Conservation (phyloP, 2,113 vertebrate genomes). For the Speoplatyrhinus poulsoni region DNA sequence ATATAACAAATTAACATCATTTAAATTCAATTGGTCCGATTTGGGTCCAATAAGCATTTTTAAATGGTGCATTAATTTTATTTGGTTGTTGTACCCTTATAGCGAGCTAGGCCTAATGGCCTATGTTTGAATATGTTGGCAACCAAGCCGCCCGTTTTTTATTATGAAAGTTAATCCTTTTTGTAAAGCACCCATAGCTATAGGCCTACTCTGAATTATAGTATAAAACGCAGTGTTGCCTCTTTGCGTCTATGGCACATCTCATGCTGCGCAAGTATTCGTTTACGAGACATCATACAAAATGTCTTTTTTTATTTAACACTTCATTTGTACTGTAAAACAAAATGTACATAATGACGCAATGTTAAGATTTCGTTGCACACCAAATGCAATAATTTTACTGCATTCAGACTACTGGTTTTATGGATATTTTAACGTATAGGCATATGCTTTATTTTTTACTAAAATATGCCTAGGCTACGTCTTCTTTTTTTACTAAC, state of each 20-base stretch:
- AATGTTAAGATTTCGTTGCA: conserved; percentile 25
- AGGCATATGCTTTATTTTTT: no score
- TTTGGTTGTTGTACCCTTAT: background rate
- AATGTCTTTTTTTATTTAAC: conserved; percentile 36
- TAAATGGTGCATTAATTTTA: no score
- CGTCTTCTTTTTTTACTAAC: no score
- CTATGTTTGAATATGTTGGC: conserved; percentile 1
- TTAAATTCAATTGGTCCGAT: background rate
- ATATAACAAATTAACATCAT: background rate
- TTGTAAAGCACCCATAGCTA: no score
- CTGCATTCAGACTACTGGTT: no score
- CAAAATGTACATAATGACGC: conserved; percentile 16
- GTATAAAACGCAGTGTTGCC: background rate
- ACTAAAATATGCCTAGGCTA: no score
- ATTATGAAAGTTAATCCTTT: conserved; percentile 2
- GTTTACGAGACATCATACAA: conserved; percentile 46
- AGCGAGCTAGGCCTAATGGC: background rate
- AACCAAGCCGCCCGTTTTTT: background rate
- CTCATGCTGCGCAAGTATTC: conserved; percentile 56
- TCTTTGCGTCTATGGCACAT: conserved; percentile 8
- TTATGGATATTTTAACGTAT: no score
- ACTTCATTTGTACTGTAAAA: conserved; percentile 27
- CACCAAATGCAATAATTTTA: background rate
- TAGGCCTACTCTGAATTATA: background rate
- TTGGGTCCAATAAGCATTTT: no score